Conservation (phyloP, 2,797 vertebrate genomes). For the Catharus ustulatus region DNA sequence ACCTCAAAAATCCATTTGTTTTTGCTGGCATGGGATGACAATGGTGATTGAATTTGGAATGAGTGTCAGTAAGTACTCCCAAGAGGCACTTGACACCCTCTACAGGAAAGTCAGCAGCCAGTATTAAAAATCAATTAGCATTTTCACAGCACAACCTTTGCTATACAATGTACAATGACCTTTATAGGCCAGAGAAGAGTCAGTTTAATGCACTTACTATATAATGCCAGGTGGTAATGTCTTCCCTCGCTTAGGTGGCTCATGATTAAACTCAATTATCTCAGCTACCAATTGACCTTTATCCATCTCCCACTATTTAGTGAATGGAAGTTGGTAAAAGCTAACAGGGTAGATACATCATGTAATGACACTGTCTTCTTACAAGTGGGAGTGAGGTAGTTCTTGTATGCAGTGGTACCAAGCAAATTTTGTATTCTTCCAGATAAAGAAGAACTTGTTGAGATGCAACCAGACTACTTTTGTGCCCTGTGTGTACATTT, state of each 20-base stretch:
- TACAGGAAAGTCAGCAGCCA: background rate
- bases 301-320: background rate
- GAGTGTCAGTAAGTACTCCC: background rate
- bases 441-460: background rate
- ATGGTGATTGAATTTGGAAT: background rate
- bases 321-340: constrained; percentile 32
- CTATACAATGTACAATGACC: constrained; percentile 25
- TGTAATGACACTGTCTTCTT: background rate
- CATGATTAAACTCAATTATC: constrained; percentile 60
- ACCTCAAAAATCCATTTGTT: background rate
- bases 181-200: constrained; percentile 38
- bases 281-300: constrained; percentile 61
- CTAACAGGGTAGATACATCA: background rate
- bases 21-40: background rate
- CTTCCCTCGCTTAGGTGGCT: constrained; percentile 33
- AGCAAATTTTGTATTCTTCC: background rate
- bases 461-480: background rate
- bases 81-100: background rate
- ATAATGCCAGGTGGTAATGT: constrained; percentile 49
- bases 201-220: constrained; percentile 51
- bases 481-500: background rate
- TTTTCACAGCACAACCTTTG: constrained; percentile 23
- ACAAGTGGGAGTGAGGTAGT: background rate
- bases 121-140: constrained; percentile 47
- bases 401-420: background rate